phyloP scores from a whole-genome alignment of 2,888 invertebrate species.

The Caenorhabditis doughertyi region DNA sequence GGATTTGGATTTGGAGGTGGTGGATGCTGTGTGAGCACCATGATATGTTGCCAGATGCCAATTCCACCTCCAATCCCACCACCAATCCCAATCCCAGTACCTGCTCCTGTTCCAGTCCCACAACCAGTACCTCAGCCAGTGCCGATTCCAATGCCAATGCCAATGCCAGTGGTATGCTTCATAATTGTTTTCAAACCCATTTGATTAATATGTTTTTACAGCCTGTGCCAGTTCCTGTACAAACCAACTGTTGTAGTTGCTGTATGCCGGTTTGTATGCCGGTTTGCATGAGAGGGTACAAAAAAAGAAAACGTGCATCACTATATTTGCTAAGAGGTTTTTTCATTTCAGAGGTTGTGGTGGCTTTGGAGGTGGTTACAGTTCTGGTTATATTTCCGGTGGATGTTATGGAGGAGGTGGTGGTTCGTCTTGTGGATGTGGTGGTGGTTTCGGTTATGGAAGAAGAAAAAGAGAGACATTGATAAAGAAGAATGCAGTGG shows the following conservation, averaged over 20 bases:
- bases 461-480: constrained; percentile 69
- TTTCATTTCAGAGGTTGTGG: constrained; percentile 60
- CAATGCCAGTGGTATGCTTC: constrained; percentile 45
- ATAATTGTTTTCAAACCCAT: not conserved
- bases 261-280: constrained; percentile 78
- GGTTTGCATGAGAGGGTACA: constrained; percentile 73
- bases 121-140: constrained; percentile 55
- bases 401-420: constrained; percentile 61
- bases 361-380: constrained; percentile 61
- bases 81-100: constrained; percentile 64
- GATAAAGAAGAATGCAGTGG: constrained; percentile 60
- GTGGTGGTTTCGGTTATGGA: constrained; percentile 64
- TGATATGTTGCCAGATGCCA: constrained; percentile 70
- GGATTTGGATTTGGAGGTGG: constrained; percentile 67
- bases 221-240: constrained; percentile 66
- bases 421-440: constrained; percentile 49
- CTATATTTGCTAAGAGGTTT: constrained; percentile 47
- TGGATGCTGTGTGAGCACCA: constrained; percentile 64
- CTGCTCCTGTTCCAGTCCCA: constrained; percentile 65
- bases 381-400: constrained; percentile 57
- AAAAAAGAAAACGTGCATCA: constrained; percentile 27
- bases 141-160: constrained; percentile 65
- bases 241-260: constrained; percentile 72
- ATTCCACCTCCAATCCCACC: constrained; percentile 56
- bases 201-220: constrained; percentile 30